Evolutionary conservation across 2,797 vertebrate genomes (phyloP).

Genomic region (Dicrostonyx torquatus): DNA sequence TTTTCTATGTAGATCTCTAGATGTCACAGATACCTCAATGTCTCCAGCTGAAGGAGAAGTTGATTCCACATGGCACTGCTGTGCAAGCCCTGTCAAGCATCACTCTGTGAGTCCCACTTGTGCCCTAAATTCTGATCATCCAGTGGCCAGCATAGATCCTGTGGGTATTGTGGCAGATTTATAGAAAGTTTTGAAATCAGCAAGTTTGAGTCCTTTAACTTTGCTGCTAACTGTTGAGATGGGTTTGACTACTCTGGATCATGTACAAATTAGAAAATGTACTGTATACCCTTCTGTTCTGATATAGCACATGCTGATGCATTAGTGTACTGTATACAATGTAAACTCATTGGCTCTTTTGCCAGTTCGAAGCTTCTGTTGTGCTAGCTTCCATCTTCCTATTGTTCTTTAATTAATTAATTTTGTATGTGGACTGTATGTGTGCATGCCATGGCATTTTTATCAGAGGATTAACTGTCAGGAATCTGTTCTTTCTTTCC

Average conservation of each 20-base stretch:
- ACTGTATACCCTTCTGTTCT: too few species aligned
- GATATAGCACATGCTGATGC: too few species aligned
- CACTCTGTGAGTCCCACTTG: not conserved
- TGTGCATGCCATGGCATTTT: not conserved
- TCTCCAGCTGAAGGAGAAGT: not conserved
- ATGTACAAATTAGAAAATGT: not conserved
- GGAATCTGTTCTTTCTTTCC: not conserved
- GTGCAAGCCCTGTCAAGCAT: not conserved
- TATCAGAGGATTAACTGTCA: not conserved
- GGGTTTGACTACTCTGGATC: not conserved
- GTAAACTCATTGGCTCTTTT: conserved; percentile 5
- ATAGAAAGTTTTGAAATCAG: not conserved
- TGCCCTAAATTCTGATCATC: not conserved
- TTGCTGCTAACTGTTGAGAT: not conserved
- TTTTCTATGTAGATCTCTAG: not conserved
- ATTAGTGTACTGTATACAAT: not conserved
- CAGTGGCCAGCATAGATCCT: not conserved
- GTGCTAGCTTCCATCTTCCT: not conserved
- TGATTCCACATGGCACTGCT: not conserved
- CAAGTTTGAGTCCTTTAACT: not conserved
- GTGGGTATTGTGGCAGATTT: not conserved
- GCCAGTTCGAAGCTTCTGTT: not conserved
- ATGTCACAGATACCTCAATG: not conserved
- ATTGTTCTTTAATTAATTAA: not conserved
- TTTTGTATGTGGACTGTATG: too few species aligned